These are phyloP conservation scores for Euschistus heros DNA, from an alignment of 1,140 invertebrate genomes.

Conservation along the genomic window DNA sequence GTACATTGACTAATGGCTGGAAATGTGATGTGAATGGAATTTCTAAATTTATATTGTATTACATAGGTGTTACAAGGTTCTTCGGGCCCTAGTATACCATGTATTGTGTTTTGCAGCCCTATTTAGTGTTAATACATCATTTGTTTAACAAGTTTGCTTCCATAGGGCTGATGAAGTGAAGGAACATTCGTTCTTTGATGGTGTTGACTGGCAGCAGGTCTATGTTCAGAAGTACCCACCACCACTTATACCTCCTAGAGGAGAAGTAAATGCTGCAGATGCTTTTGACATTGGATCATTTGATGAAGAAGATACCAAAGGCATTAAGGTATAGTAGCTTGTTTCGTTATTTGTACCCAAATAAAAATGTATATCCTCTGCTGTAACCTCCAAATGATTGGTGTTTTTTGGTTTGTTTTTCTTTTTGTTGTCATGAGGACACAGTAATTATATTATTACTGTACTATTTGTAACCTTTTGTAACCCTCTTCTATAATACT, in stretches of 20 bases:
- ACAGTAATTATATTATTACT: neutral
- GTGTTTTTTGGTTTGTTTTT: neutral
- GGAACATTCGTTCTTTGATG: slow-evolving; percentile 92
- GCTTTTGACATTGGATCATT: slow-evolving; percentile 99
- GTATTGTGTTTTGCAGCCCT: no score
- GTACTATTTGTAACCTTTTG: neutral
- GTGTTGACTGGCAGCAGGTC: slow-evolving; percentile 98
- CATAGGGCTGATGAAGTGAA: slow-evolving; percentile 90
- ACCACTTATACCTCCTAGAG: slow-evolving; percentile 92
- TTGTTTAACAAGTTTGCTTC: slow-evolving; percentile 15
- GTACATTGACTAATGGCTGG: no score
- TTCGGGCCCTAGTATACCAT: no score
- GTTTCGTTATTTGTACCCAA: no score
- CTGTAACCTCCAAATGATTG: neutral
- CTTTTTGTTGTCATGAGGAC: neutral
- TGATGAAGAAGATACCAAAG: slow-evolving; percentile 99
- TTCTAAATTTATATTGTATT: no score
- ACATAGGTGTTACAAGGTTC: no score
- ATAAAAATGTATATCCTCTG: neutral
- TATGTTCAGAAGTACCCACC: slow-evolving; percentile 97
- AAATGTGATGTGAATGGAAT: no score
- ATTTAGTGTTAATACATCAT: no score
- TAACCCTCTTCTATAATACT: no score
- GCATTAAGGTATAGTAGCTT: slow-evolving; percentile 67
- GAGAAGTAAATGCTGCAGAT: slow-evolving; percentile 99